phyloP scores from a whole-genome alignment of 2,797 vertebrate species.

The Tenualosa ilisha region DNA sequence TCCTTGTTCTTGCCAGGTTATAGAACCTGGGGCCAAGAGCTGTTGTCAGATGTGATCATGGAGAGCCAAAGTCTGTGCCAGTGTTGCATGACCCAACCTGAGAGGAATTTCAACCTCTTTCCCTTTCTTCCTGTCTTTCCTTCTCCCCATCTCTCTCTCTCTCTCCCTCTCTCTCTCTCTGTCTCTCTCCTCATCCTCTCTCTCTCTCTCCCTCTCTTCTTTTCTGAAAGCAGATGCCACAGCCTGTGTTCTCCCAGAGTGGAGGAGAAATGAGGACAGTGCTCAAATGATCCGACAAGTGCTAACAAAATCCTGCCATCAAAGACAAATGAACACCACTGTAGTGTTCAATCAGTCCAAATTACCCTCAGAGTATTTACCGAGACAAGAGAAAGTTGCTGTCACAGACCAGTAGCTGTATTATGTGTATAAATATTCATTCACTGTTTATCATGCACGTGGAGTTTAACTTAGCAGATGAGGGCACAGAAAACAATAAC shows the following conservation, averaged over 20 bases:
- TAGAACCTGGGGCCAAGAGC: slow-evolving; percentile 25
- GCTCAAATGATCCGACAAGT: not conserved
- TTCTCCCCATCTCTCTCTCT: not conserved
- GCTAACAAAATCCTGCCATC: not conserved
- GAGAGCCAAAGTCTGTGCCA: slow-evolving; percentile 33
- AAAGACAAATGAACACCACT: not conserved
- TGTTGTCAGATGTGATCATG: slow-evolving; percentile 28
- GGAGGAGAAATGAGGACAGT: not conserved
- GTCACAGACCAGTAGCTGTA: not conserved
- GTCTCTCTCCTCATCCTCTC: not conserved
- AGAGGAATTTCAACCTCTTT: slow-evolving; percentile 27
- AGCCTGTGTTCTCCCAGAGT: not conserved
- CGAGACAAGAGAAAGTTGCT: not conserved
- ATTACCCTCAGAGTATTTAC: not conserved
- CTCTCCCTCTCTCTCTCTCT: not conserved
- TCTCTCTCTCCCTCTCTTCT: not conserved
- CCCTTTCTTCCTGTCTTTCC: not conserved
- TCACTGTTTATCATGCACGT: not conserved
- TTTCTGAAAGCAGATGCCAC: not conserved
- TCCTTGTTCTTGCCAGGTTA: slow-evolving; percentile 24
- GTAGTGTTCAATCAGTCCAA: not conserved
- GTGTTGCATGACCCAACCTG: slow-evolving; percentile 28
- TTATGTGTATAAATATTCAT: not conserved
- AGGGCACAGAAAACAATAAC: not conserved
- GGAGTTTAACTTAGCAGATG: not conserved